phyloP scores from a whole-genome alignment of 2,113 vertebrate species.

The Physeter macrocephalus region DNA sequence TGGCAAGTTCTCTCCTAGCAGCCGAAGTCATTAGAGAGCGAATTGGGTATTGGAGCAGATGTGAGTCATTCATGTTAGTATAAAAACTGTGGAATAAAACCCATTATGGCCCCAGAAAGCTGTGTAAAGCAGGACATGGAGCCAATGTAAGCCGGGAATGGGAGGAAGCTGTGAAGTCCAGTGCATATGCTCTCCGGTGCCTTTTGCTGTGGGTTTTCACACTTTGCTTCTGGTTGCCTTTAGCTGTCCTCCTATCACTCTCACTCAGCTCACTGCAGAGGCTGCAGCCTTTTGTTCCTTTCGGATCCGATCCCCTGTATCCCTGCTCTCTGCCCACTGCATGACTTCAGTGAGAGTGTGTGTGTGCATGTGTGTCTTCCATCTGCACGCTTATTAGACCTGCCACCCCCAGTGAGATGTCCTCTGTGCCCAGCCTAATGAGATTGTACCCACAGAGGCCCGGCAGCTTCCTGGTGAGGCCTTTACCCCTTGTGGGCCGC shows the following conservation, averaged over 20 bases:
- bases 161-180: conserved; percentile 62
- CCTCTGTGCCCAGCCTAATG: neutral
- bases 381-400: conserved; percentile 3
- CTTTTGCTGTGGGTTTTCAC: conserved; percentile 60
- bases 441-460: neutral
- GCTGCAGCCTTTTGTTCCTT: conserved; percentile 67
- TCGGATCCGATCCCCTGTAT: conserved; percentile 60
- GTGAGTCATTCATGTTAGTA: conserved; percentile 76
- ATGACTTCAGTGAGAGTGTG: neutral
- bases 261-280: conserved; percentile 48
- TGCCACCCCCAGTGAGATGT: neutral
- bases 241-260: conserved; percentile 64
- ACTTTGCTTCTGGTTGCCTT: conserved; percentile 55
- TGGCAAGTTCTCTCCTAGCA: conserved; percentile 56
- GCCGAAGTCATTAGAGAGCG: conserved; percentile 71
- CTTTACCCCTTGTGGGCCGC: neutral
- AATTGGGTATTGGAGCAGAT: conserved; percentile 79
- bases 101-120: conserved; percentile 74
- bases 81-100: conserved; percentile 75
- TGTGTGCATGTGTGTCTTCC: neutral
- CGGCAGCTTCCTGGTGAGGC: neutral
- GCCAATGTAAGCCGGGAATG: conserved; percentile 69
- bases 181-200: conserved; percentile 58
- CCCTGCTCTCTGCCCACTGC: conserved; percentile 47
- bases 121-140: conserved; percentile 78